A percentile compares a stretch with the other conserved stretches of the same genome.
Conservation (phyloP, 2,797 vertebrate genomes). For the Aphelocoma californica region DNA sequence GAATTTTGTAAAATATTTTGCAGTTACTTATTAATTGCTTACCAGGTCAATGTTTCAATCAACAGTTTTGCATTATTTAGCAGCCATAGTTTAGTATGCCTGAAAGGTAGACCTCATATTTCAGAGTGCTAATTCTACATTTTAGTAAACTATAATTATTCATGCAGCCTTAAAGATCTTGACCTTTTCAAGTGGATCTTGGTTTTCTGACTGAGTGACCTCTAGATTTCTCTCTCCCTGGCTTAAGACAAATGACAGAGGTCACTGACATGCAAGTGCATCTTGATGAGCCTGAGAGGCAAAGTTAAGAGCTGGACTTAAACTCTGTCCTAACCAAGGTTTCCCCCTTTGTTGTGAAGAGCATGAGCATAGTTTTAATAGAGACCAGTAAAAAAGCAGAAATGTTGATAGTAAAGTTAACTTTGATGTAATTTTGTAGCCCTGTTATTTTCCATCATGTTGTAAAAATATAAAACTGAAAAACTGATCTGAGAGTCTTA, state of each 20-base stretch:
- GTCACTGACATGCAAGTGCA: not conserved
- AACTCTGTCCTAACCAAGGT: not conserved
- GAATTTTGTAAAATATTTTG: not conserved
- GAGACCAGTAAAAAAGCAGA: not conserved
- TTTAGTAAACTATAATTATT: not conserved
- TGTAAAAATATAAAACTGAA: constrained; percentile 36
- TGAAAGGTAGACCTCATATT: not conserved
- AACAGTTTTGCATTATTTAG: not conserved
- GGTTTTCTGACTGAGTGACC: not conserved
- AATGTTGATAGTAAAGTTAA: not conserved
- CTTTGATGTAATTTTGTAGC: not conserved
- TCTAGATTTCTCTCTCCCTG: not conserved
- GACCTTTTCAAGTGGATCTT: not conserved
- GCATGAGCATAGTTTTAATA: not conserved
- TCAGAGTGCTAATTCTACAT: not conserved
- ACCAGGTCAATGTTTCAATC: not conserved
- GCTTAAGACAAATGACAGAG: not conserved
- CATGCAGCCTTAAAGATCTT: not conserved
- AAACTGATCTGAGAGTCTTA: constrained; percentile 49
- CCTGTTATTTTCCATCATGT: not conserved
- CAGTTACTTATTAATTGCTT: not conserved
- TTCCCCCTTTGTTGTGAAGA: not conserved
- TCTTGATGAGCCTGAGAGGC: not conserved
- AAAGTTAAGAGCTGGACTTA: not conserved
- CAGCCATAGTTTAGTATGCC: not conserved